Base-by-base conservation (phyloP, 2,797 vertebrate species). In the Salarias fasciatus region DNA sequence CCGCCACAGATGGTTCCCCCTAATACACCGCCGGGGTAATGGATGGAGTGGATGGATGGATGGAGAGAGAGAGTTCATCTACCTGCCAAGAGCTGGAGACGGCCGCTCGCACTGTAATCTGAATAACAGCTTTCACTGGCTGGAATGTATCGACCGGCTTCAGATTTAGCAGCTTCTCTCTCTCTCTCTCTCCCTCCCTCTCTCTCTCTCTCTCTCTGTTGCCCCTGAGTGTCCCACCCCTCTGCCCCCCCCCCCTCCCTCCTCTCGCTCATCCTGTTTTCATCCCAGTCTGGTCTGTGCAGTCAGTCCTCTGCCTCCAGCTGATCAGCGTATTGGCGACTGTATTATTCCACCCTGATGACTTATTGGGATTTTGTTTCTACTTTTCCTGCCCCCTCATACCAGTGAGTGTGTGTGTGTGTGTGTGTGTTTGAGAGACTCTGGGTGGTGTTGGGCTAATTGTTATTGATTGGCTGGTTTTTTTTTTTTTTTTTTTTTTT, bases 311-410 rank as follows among this genome's bases (percentile, higher is more conserved):
- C 85, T 36, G 75, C 86, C 71, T 86, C 60, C 76, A 77, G 85
- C 87, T 87, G 87, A 90, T 79, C 79, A 62, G 52, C 51, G 59
- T 90, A 89, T 91, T 70, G 84, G 86, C 86, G 88, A 82, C 75
- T 60, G 72, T 79, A 84, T 90, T 65, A 66, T 90, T 92, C 88
- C 86, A 77, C 77, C 79, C 85, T 35, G 69, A 74, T 86, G 88
- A 83, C 63, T 91, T 89, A 91, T 92, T 55, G 88, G 89, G 75
- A 83, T 87, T 58, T 52, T 9, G 64, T 84, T 69, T 55, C 48
- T 31, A 6, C 72, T 74, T 60, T 12, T 70, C 69, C 79, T 31
- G 53, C 63, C n/a, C n/a, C n/a, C n/a, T n/a, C n/a, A n/a, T n/a
- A n/a, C n/a, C n/a, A 50, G 1, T 59, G 42, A 63, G n/a, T 61